Evolutionary conservation across 2,888 invertebrate genomes (phyloP).

Genomic region (Cactoblastis cactorum): DNA sequence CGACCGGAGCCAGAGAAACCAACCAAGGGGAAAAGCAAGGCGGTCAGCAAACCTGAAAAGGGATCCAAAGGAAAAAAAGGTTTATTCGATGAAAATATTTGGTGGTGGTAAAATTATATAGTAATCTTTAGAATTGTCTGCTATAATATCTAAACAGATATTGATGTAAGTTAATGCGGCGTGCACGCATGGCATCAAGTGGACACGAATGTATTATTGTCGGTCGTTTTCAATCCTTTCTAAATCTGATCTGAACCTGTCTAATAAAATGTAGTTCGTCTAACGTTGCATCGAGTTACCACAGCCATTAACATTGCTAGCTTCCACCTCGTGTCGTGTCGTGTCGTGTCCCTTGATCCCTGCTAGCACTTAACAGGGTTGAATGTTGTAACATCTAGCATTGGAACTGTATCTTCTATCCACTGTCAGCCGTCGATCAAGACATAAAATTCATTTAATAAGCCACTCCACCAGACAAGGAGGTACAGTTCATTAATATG

Average conservation of each 20-base stretch:
- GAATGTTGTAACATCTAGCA: conserved; percentile 68
- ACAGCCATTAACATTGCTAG: conserved; percentile 61
- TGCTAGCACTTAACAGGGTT: conserved; percentile 71
- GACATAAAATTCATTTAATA: background rate
- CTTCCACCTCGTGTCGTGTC: conserved; percentile 74
- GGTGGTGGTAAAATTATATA: conserved; percentile 84
- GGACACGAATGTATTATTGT: conserved; percentile 66
- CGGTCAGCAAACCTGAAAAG: conserved; percentile 78
- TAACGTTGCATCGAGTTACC: conserved; percentile 58
- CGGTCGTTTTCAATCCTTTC: conserved; percentile 32
- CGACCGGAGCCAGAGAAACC: conserved; percentile 52
- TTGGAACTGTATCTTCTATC: conserved; percentile 54
- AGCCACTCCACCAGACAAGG: conserved; percentile 27
- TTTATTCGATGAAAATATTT: conserved; percentile 92
- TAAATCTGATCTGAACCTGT: conserved; percentile 44
- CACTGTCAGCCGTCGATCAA: no score
- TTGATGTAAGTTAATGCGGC: conserved; percentile 45
- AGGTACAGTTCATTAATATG: conserved; percentile 48
- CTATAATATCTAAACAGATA: conserved; percentile 47
- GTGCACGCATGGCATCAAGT: conserved; percentile 64
- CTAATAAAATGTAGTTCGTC: conserved; percentile 42
- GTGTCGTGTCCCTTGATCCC: conserved; percentile 75
- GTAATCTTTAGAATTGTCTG: conserved; percentile 44
- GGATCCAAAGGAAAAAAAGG: conserved; percentile 85
- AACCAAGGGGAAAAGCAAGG: conserved; percentile 70